phyloP scores from a whole-genome alignment of 2,888 invertebrate genomes.

The Vanessa cardui region DNA sequence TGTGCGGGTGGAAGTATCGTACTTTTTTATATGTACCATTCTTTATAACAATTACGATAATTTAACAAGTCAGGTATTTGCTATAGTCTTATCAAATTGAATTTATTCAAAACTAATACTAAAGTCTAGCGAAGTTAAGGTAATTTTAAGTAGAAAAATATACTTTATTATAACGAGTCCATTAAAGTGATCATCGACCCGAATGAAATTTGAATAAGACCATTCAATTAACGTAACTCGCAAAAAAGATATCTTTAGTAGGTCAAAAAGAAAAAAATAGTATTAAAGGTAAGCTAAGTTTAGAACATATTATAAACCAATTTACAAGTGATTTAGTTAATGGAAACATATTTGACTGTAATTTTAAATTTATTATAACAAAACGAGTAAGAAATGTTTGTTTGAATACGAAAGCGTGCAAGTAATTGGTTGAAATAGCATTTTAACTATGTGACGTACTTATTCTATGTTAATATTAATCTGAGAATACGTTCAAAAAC shows the following conservation, averaged over 20 bases:
- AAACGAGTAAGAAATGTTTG: slow-evolving; percentile 41
- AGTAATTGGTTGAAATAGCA: slow-evolving; percentile 41
- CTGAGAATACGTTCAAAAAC: neutral
- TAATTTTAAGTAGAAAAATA: too few relatives aligned
- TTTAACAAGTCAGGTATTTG: too few relatives aligned
- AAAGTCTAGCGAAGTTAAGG: too few relatives aligned
- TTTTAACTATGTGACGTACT: slow-evolving; percentile 41
- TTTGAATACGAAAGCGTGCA: slow-evolving; percentile 46
- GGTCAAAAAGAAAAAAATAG: slow-evolving; percentile 21
- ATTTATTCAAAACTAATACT: too few relatives aligned
- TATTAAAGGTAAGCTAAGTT: slow-evolving; percentile 3
- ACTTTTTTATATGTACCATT: too few relatives aligned
- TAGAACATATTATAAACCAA: slow-evolving; percentile 28
- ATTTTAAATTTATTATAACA: slow-evolving; percentile 25
- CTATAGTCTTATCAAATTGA: too few relatives aligned
- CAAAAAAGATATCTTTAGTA: neutral
- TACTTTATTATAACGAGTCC: too few relatives aligned
- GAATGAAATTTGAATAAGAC: too few relatives aligned
- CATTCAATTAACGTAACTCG: too few relatives aligned
- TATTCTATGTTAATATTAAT: slow-evolving; percentile 15
- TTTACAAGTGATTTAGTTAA: slow-evolving; percentile 36
- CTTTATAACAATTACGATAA: too few relatives aligned
- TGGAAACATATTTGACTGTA: slow-evolving; percentile 32
- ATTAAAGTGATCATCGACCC: too few relatives aligned
- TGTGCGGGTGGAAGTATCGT: too few relatives aligned